These are phyloP conservation scores for Colinus virginianus DNA, from an alignment of 2,113 vertebrate species.

Conservation along the genomic window DNA sequence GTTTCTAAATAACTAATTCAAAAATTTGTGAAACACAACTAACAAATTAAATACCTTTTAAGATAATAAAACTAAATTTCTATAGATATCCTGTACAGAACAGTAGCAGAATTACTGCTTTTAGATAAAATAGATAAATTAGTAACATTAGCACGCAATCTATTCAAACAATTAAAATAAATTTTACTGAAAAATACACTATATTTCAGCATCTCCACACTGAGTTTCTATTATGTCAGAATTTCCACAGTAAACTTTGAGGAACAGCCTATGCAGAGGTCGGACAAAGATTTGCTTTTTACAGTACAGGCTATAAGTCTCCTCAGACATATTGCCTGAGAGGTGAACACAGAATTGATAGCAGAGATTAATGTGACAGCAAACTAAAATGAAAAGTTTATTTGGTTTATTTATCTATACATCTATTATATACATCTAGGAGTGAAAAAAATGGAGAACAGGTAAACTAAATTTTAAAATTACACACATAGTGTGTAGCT, in stretches of 20 bases:
- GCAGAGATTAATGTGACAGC: not conserved
- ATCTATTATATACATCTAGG: not conserved
- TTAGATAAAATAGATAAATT: not conserved
- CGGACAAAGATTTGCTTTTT: not conserved
- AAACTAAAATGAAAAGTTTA: not conserved
- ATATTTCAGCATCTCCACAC: not conserved
- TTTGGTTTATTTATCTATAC: not conserved
- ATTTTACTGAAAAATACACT: not conserved
- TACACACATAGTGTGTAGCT: not conserved
- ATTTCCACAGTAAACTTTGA: not conserved
- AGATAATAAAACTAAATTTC: not conserved
- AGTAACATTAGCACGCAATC: not conserved
- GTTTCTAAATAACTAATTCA: not conserved
- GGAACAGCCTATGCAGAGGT: not conserved
- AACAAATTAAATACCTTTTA: not conserved
- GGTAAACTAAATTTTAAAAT: not conserved
- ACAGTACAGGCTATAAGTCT: rapidly evolving
- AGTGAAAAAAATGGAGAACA: not conserved
- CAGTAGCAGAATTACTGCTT: not conserved
- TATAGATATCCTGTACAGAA: not conserved
- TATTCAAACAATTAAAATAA: not conserved
- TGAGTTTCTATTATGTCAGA: not conserved
- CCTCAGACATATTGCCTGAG: not conserved
- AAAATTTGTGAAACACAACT: not conserved
- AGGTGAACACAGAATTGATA: not conserved